Base-by-base conservation (phyloP, 2,797 vertebrate species). In the Brotula barbata region DNA sequence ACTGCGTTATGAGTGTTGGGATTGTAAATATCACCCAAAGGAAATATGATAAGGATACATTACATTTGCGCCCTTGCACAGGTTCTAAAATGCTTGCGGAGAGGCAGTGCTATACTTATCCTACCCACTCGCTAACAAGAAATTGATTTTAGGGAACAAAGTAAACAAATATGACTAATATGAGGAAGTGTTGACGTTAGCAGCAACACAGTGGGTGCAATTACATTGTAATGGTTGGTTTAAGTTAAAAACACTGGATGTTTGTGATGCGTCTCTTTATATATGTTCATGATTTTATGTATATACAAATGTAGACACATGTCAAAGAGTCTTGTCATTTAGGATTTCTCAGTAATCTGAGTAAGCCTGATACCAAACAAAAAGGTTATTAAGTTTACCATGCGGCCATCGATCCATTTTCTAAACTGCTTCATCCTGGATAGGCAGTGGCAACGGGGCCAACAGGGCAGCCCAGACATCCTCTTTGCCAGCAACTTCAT, bases 11-110 rank as follows among this genome's bases (percentile, higher is more conserved):
- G 84, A 88, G 84, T 85, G 85, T 84, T 83, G 76, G 84, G 82
- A 86, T 82, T 83, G 83, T 86, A 86, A 83, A 88, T 85, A 82
- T 85, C 72, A 84, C 85, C 86, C 83, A 83, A 52, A 86, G 83
- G 85, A 89, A 88, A 88, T 80, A 81, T 84, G 71, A 84, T 85
- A 80, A 84, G 84, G 79, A 83, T 65, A 61, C 73, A 81, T 83
- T 82, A 77, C 70, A 78, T 89, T 87, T 84, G 70, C 74, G 80
- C 64, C 64, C 57, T 68, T 68, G 60, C 64, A 68, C 25, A 66
- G 60, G 58, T 55, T 58, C 58, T 51, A 37, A 81, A 78, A 23
- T n/a, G 49, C 73, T 79, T 59, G 48, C 36, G 36, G 64, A 75
- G 64, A 81, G 66, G 60, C 58, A 44, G 58, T 5, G 71, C 73